Evolutionary conservation across 2,888 invertebrate species (phyloP).

Genomic region (Aleiodes testaceus): DNA sequence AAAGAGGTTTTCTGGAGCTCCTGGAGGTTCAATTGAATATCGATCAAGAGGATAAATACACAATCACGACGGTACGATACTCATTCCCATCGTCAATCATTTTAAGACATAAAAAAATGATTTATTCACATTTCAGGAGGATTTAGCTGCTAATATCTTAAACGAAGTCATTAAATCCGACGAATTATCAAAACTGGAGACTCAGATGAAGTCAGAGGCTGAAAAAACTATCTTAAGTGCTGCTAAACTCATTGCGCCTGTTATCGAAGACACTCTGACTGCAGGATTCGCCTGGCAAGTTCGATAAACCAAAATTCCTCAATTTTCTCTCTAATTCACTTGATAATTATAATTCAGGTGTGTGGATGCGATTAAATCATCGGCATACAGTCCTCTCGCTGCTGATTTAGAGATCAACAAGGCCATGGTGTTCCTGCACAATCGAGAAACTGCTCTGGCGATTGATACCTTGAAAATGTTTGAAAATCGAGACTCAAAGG

Average conservation of each 20-base stretch:
- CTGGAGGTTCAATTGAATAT: conserved; percentile 89
- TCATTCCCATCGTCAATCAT: conserved; percentile 33
- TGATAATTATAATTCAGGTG: conserved; percentile 91
- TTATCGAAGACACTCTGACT: conserved; percentile 82
- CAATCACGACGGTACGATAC: conserved; percentile 57
- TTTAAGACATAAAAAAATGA: not conserved
- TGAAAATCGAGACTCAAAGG: conserved; percentile 88
- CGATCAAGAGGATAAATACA: conserved; percentile 82
- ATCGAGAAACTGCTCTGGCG: conserved; percentile 85
- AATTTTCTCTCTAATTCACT: no score
- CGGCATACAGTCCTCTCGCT: conserved; percentile 87
- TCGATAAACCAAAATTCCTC: not conserved
- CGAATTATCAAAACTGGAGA: conserved; percentile 82
- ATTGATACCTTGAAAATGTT: conserved; percentile 89
- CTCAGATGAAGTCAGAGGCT: conserved; percentile 81
- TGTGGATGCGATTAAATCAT: conserved; percentile 92
- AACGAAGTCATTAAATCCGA: conserved; percentile 86
- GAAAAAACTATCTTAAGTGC: conserved; percentile 89
- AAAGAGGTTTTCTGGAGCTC: conserved; percentile 91
- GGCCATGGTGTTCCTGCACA: conserved; percentile 87
- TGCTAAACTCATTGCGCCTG: conserved; percentile 90
- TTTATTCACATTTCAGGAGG: conserved; percentile 73
- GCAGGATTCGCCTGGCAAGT: conserved; percentile 75
- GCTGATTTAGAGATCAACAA: conserved; percentile 94
- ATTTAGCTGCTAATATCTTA: conserved; percentile 75